Evolutionary conservation across 1,140 invertebrate genomes (phyloP), one percentile per base, ranked within the genome.

Genomic region (Lasioglossum albipes): DNA sequence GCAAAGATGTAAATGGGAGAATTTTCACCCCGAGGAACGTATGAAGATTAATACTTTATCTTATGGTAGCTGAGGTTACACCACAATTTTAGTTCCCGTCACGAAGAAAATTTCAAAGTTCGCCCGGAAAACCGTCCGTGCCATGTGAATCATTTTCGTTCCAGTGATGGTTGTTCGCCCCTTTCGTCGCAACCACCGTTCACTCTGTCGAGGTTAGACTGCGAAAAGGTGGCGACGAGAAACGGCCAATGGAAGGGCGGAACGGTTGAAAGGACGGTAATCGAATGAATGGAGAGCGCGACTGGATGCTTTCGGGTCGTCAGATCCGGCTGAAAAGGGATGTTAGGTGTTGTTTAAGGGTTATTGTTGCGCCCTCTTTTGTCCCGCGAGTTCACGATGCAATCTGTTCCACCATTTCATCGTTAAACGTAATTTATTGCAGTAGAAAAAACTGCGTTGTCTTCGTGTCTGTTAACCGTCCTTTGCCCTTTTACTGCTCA

Each of bases 321-420:
- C 75, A 27, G 67, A n/a, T 36, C 75, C 10, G 3, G 10, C 16
- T 71, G 59, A 72, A 78, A 71, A 20, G 75, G 75, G 75, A 78
- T 72, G 68, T 72, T 78, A 72, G 68, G 59, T 42, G 75, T 78
- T 78, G 75, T 78, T 78, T 78, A 78, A 78, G 75, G 75, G 68
- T 78, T 69, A 72, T 78, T 78, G 75, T 78, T 27, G 57, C 75
- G 27, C 27, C 68, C n/a, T 22, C 68, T 72, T 78, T 71, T 71
- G 45, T 78, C 75, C 75, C 9, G 16, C 31, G 27, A n/a, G 31
- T 22, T 52, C 68, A 18, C 27, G 68, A 69, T 22, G 36, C 52
- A 62, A 69, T 64, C 68, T 49, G 41, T 59, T 41, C 57, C 52
- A 20, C 31, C 27, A 31, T 71, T 59, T 5, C 75, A 20, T 7